Percentiles rank a stretch among this genome's conserved stretches.
Evolutionary conservation across 2,113 vertebrate species (phyloP).

Genomic region (Galemys pyrenaicus): DNA sequence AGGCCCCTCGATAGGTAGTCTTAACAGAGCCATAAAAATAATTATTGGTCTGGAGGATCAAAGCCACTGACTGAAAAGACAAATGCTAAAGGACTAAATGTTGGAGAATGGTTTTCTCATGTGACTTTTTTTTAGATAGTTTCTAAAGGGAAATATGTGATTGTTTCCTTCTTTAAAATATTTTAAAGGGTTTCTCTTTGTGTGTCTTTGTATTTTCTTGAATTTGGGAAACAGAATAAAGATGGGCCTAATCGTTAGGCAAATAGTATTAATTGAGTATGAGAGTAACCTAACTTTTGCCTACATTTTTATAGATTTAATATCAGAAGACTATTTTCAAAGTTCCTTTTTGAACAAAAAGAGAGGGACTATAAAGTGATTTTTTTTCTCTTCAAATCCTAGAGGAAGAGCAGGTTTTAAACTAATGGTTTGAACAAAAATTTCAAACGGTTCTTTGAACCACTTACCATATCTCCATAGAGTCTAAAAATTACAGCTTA

Average conservation of each 20-base stretch:
- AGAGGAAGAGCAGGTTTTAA: background rate
- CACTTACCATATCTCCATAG: background rate
- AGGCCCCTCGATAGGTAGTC: background rate
- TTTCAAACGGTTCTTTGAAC: background rate
- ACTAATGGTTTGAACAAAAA: background rate
- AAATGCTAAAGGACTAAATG: background rate
- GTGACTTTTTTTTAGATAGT: background rate
- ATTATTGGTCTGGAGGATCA: background rate
- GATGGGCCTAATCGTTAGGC: background rate
- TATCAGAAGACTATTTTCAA: constrained; percentile 23
- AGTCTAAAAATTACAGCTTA: constrained; percentile 36
- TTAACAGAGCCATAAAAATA: background rate
- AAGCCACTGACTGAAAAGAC: background rate
- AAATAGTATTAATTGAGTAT: background rate
- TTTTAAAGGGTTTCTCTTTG: background rate
- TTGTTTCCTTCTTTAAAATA: constrained; percentile 23
- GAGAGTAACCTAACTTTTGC: background rate
- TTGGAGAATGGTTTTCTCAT: background rate
- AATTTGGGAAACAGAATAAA: background rate
- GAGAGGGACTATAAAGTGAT: background rate
- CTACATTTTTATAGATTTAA: background rate
- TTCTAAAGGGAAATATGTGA: background rate
- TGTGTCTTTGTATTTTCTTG: background rate
- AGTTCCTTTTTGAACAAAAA: constrained; percentile 11
- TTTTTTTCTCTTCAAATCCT: constrained; percentile 16